Evolutionary conservation across 2,888 invertebrate species (phyloP), one percentile per base, ranked within the genome.

Genomic region (Criorhina ranunculi): DNA sequence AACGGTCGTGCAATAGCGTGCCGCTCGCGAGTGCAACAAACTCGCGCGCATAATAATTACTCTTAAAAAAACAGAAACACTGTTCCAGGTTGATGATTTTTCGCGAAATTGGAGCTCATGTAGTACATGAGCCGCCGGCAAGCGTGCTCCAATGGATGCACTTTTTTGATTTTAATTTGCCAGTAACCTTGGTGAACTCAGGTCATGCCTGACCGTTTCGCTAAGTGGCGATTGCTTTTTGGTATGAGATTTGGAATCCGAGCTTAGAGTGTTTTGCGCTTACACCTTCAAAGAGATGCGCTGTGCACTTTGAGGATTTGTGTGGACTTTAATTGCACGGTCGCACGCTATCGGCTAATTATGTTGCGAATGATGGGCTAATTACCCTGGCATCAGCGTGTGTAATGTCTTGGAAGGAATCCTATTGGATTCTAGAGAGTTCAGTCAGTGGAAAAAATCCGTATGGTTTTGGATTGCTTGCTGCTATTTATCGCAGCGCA

Each of bases 171-270:
- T 80, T 80, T 75, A 85, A 85, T 80, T 85, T 85, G 69, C 69
- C 66, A 70, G 80, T 85, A 80, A 85, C 80, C 85, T 85, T 85
- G 80, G 46, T 83, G 82, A 83, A 83, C 82, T 83, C 82, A 85
- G 83, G 83, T 86, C 85, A 86, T 80, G 85, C 85, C 85, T 86
- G 85, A 86, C 85, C 80, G 85, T 86, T 80, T 76, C 85, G 85
- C 85, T 75, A 80, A 80, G 80, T 80, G 80, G 73, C 49, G 73
- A 64, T 75, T 37, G 64, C 70, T 75, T 73, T 55, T 62, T 12
- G 60, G 78, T 57, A n/a, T n/a, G 29, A 75, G 79, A 73, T 79
- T 69, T 73, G 15, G 46, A 64, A 76, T 62, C 70, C 35, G 35
- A 81, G 57, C 69, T 75, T 55, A 75, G 60, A 24, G 24, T 77